Evolutionary conservation across 30 jellyfish, hydroid and myxozoan species (phyloP).

Genomic region (Hydra vulgaris): DNA sequence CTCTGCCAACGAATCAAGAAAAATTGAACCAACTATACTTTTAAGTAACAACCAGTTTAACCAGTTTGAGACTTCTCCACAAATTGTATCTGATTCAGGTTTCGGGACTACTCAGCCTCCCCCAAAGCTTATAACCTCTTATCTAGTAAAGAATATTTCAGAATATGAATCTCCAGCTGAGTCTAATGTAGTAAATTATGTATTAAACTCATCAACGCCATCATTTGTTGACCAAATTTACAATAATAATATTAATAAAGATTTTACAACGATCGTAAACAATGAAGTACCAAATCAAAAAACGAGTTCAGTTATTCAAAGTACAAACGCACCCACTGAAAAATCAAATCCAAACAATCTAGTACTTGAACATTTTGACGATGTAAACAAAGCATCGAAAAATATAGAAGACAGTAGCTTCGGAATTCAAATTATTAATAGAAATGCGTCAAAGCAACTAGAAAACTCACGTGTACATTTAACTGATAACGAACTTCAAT

Average conservation of each 20-base stretch:
- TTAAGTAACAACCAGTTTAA: background rate
- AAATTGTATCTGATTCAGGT: background rate
- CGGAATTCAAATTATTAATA: slow-evolving; percentile 38
- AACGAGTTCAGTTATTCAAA: background rate
- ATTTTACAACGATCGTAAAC: too few species aligned
- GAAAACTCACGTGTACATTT: slow-evolving; percentile 33
- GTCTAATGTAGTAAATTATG: background rate
- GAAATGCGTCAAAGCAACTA: slow-evolving; percentile 47
- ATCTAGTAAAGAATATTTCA: background rate
- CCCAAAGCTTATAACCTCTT: background rate
- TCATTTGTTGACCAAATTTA: background rate
- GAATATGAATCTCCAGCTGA: background rate
- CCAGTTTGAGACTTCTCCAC: background rate
- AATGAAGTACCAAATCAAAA: background rate
- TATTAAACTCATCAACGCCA: background rate
- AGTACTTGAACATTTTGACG: background rate
- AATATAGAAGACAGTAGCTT: slow-evolving; percentile 25
- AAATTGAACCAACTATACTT: background rate
- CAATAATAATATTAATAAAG: too few species aligned
- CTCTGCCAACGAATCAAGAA: background rate
- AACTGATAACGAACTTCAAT: slow-evolving; percentile 40
- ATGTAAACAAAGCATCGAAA: background rate
- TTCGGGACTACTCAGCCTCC: background rate
- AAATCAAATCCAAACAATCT: background rate
- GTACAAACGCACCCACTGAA: background rate